Evolutionary conservation across 2,113 vertebrate genomes (phyloP).

Genomic region (Cathartes aura): DNA sequence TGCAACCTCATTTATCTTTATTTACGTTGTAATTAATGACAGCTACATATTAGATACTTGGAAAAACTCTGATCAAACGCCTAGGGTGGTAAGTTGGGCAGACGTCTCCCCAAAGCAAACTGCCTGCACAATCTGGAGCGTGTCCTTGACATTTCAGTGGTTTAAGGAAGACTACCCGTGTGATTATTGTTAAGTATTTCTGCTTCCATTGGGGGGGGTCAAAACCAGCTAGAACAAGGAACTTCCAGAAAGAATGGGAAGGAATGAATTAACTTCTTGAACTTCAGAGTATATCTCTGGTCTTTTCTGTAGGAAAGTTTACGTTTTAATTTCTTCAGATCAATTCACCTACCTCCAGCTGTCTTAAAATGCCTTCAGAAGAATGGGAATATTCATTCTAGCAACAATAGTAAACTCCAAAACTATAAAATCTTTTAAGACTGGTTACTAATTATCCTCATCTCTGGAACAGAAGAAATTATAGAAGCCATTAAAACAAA

Average conservation of each 20-base stretch:
- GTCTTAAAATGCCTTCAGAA: background rate
- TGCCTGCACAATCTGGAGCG: background rate
- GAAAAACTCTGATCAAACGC: background rate
- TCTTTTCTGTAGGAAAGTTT: background rate
- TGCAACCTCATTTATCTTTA: background rate
- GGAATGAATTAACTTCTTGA: background rate
- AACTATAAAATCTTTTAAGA: background rate
- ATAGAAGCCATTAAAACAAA: background rate
- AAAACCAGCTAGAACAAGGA: background rate
- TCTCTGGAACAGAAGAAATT: background rate
- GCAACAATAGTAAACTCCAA: background rate
- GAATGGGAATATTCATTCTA: background rate
- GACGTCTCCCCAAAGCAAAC: background rate
- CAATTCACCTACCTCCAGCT: background rate
- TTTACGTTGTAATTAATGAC: background rate
- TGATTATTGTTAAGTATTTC: background rate
- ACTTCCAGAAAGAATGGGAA: background rate
- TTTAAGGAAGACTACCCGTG: background rate
- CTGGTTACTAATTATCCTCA: constrained; percentile 25
- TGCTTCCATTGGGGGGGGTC: background rate
- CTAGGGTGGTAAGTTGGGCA: background rate
- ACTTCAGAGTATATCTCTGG: background rate
- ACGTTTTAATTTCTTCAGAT: background rate
- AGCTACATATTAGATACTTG: background rate
- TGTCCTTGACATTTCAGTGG: background rate